These are phyloP conservation scores for Drymonia ruficornis DNA, from an alignment of 2,888 invertebrate genomes.

Conservation along the genomic window DNA sequence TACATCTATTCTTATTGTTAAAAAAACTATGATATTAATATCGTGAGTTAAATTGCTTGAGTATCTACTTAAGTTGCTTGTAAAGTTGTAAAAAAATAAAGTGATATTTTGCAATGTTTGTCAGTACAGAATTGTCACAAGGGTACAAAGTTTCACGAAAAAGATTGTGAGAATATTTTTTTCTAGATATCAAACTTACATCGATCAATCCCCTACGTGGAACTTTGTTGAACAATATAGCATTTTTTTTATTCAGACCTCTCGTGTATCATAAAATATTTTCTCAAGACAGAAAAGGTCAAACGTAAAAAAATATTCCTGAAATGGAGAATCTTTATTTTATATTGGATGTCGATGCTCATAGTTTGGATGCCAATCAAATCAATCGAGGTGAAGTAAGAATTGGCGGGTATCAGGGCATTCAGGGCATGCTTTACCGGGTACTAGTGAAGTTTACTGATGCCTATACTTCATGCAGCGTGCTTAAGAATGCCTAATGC, in stretches of 20 bases:
- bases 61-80: slow-evolving; percentile 21
- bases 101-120: slow-evolving; percentile 31
- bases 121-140: slow-evolving; percentile 25
- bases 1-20: slow-evolving; percentile 29
- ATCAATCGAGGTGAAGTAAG: slow-evolving; percentile 31
- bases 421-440: slow-evolving; percentile 34
- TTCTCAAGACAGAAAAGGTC: slow-evolving; percentile 14
- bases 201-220: slow-evolving; percentile 20
- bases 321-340: slow-evolving; percentile 26
- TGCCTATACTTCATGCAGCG: slow-evolving; percentile 59
- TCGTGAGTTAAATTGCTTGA: slow-evolving; percentile 24
- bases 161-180: slow-evolving; percentile 16
- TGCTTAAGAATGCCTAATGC: slow-evolving; percentile 52
- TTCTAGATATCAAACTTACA: slow-evolving; percentile 7
- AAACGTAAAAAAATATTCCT: slow-evolving; percentile 24
- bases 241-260: slow-evolving; percentile 16
- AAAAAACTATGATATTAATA: slow-evolving; percentile 27
- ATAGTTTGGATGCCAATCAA: slow-evolving; percentile 22
- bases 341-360: slow-evolving; percentile 21
- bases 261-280: slow-evolving; percentile 16
- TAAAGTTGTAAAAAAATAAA: slow-evolving; percentile 24
- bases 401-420: slow-evolving; percentile 18
- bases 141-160: slow-evolving; percentile 30
- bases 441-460: slow-evolving; percentile 21
- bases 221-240: slow-evolving; percentile 31